These are phyloP conservation scores for Sarcophaga subvicina DNA, from an alignment of 2,888 invertebrate species.

Conservation along the genomic window DNA sequence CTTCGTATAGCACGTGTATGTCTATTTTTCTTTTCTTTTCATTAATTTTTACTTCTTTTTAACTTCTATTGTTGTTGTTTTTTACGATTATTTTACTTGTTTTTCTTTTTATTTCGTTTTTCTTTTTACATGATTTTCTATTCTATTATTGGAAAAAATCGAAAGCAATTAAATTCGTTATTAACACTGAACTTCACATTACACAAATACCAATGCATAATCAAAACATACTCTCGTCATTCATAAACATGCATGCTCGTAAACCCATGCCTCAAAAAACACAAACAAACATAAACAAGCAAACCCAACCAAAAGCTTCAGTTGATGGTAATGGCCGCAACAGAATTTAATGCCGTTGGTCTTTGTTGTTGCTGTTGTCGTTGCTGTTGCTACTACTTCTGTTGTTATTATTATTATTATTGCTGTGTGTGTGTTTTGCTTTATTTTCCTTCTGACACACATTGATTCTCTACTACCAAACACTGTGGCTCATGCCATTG, in stretches of 20 bases:
- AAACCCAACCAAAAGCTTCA: slow-evolving; percentile 31
- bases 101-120: slow-evolving; percentile 35
- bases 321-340: slow-evolving; percentile 64
- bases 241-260: slow-evolving; percentile 25
- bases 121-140: neutral
- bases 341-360: neutral
- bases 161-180: slow-evolving; percentile 79
- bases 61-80: slow-evolving; percentile 26
- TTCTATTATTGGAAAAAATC: slow-evolving; percentile 65
- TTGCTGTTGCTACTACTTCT: neutral
- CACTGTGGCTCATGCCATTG: slow-evolving; percentile 19
- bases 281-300: slow-evolving; percentile 3
- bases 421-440: neutral
- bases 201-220: slow-evolving; percentile 29
- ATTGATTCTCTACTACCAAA: slow-evolving; percentile 12
- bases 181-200: slow-evolving; percentile 74
- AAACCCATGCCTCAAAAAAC: slow-evolving; percentile 6
- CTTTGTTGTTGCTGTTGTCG: slow-evolving; percentile 31
- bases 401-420: too few species aligned
- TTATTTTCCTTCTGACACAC: slow-evolving; percentile 40
- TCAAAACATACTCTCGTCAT: slow-evolving; percentile 11
- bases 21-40: slow-evolving; percentile 18
- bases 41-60: slow-evolving; percentile 17
- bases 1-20: slow-evolving; percentile 30
- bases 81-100: slow-evolving; percentile 8